A percentile compares a stretch with the other conserved stretches of the same genome.
Conservation (phyloP, 2,888 invertebrate genomes). For the Parnassius smintheus region DNA sequence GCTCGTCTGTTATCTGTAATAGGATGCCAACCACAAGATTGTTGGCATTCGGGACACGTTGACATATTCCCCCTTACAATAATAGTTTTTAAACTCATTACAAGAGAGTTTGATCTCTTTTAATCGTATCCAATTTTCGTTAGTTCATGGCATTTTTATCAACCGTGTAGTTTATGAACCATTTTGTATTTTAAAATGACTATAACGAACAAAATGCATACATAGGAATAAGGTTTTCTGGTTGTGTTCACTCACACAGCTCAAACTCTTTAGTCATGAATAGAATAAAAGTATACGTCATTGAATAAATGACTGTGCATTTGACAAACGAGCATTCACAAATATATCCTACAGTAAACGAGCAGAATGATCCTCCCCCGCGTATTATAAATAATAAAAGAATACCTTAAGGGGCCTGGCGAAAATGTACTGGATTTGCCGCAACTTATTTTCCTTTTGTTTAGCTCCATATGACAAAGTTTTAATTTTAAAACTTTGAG, state of each 20-base stretch:
- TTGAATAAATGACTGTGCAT: slow-evolving; percentile 78
- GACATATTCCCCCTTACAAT: too few species aligned
- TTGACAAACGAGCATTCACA: slow-evolving; percentile 79
- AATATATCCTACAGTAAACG: slow-evolving; percentile 74
- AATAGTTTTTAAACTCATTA: too few species aligned
- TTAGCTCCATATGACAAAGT: slow-evolving; percentile 37
- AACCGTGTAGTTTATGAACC: too few species aligned
- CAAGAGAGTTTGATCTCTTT: too few species aligned
- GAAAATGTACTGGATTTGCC: slow-evolving; percentile 67
- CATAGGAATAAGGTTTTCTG: slow-evolving; percentile 11
- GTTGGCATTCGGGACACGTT: too few species aligned
- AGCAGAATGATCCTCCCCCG: slow-evolving; percentile 74
- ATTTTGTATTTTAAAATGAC: not conserved
- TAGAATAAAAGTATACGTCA: slow-evolving; percentile 56
- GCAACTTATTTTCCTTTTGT: slow-evolving; percentile 52
- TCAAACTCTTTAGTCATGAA: slow-evolving; percentile 39
- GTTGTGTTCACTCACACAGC: slow-evolving; percentile 22
- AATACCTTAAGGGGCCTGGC: slow-evolving; percentile 62
- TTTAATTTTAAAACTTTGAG: slow-evolving; percentile 30
- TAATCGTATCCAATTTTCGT: too few species aligned
- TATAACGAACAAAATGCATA: slow-evolving; percentile 12
- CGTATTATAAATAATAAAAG: slow-evolving; percentile 75
- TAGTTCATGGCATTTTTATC: too few species aligned
- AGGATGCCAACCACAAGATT: too few species aligned
- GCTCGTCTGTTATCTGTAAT: too few species aligned